Conservation (phyloP, 2,888 invertebrate genomes). For the Leuctra nigra region DNA sequence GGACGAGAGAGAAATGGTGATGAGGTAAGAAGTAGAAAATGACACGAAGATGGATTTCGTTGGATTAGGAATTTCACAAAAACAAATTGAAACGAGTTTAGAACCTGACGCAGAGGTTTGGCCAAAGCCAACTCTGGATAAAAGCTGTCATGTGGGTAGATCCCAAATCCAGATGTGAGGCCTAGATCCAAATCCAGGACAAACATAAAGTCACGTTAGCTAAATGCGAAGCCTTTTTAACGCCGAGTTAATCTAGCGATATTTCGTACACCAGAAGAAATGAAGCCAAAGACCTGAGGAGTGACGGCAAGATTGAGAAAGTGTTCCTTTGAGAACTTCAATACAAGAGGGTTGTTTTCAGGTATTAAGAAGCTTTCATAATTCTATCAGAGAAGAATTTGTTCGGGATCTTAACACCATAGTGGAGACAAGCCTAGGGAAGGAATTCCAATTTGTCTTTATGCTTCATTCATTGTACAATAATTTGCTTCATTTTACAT, state of each 20-base stretch:
- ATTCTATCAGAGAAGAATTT: no score
- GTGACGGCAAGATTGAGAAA: no score
- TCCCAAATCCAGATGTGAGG: not conserved
- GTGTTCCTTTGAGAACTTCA: no score
- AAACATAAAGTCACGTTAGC: not conserved
- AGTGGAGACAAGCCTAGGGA: no score
- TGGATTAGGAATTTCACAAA: slow-evolving; percentile 12
- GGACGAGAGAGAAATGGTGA: slow-evolving; percentile 10
- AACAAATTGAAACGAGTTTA: slow-evolving; percentile 15
- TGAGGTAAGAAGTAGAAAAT: slow-evolving; percentile 13
- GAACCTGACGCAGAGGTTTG: slow-evolving; percentile 9
- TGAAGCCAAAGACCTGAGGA: no score
- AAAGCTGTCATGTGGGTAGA: slow-evolving; percentile 7
- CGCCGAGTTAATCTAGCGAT: no score
- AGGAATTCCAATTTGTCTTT: no score
- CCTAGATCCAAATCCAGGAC: not conserved
- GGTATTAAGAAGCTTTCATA: no score
- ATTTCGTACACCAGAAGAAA: no score
- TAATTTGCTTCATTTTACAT: not conserved
- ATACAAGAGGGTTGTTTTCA: no score
- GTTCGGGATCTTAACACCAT: no score
- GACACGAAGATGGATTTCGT: slow-evolving; percentile 12
- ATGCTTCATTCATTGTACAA: no score
- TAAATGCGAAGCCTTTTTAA: not conserved
- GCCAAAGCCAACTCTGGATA: slow-evolving; percentile 4